Evolutionary conservation across 2,888 invertebrate species (phyloP), one percentile per base, ranked within the genome.

Genomic region (Zele albiditarsus): DNA sequence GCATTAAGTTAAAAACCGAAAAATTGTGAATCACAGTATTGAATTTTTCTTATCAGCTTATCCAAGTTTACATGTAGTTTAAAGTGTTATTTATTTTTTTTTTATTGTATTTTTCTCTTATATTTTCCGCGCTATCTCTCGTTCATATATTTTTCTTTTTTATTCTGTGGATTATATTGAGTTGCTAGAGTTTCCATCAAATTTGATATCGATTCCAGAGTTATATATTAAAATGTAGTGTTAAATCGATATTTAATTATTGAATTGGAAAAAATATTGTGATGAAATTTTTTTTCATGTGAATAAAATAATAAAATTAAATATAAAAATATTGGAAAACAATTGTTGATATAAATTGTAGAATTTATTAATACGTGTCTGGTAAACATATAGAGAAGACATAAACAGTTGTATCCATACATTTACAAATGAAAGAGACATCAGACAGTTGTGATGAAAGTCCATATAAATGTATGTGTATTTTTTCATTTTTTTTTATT

Each of bases 21-120:
- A 46, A 14, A 46, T 5, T 46, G 16, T 46, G 3, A 10, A n/a
- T 46, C 46, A 16, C 42, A 14, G 14, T 46, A 46, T 46, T 5
- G 46, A 46, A n/a, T 46, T 46, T 46, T 46, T 46, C 46, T 46
- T 46, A 46, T 46, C 46, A 16, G 46, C 46, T 46, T n/a, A 46
- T 46, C 46, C n/a, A 14, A 10, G n/a, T 46, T 46, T 16, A 46
- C 46, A 46, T 46, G n/a, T 3, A 46, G n/a, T 46, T 46, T 46
- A 3, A 16, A n/a, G 6, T 2, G 0, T 46, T 33, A 5, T 33
- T 6, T 33, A 33, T 46, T 46, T 46, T 46, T n/a, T 38, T 46
- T 46, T 14, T n/a, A 3, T 46, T 16, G 2, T 1, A n/a, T n/a
- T n/a, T n/a, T 46, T 38, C 38, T 38, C 38, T 12, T 0, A 46